These are phyloP conservation scores for Microctenopoma lineatum DNA, from an alignment of 2,797 vertebrate species.

Conservation along the genomic window DNA sequence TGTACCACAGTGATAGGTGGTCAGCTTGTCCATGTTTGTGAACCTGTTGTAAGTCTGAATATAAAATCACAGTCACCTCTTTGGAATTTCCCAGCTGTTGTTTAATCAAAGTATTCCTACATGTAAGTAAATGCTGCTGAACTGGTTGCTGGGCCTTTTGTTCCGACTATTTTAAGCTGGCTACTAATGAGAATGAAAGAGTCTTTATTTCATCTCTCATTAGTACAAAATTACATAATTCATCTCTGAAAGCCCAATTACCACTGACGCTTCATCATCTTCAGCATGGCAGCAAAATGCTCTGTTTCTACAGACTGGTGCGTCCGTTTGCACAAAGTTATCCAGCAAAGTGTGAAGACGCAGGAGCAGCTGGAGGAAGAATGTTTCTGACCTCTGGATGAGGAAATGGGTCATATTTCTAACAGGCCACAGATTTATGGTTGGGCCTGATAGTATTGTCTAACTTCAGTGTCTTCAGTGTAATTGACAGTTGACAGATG, in stretches of 20 bases:
- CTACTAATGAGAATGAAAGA: background rate
- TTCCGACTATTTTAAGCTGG: background rate
- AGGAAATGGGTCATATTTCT: background rate
- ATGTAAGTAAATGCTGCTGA: too few species aligned
- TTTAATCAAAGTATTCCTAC: too few species aligned
- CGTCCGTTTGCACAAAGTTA: background rate
- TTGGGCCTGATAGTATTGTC: background rate
- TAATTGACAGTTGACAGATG: constrained; percentile 1
- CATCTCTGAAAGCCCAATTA: background rate
- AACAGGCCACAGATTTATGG: background rate
- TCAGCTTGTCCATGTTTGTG: too few species aligned
- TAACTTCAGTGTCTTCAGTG: background rate
- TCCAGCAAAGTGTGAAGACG: background rate
- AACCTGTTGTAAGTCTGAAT: background rate
- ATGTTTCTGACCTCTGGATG: background rate
- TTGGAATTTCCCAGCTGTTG: too few species aligned
- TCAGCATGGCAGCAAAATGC: background rate
- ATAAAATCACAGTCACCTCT: too few species aligned
- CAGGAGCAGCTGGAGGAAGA: background rate
- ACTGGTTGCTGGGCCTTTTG: background rate
- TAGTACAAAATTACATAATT: background rate
- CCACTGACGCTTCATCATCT: background rate
- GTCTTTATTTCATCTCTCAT: background rate
- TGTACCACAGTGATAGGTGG: too few species aligned
- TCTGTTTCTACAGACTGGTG: too few species aligned